Base-by-base conservation (phyloP, 2,888 invertebrate species). In the Nomada fabriciana region DNA sequence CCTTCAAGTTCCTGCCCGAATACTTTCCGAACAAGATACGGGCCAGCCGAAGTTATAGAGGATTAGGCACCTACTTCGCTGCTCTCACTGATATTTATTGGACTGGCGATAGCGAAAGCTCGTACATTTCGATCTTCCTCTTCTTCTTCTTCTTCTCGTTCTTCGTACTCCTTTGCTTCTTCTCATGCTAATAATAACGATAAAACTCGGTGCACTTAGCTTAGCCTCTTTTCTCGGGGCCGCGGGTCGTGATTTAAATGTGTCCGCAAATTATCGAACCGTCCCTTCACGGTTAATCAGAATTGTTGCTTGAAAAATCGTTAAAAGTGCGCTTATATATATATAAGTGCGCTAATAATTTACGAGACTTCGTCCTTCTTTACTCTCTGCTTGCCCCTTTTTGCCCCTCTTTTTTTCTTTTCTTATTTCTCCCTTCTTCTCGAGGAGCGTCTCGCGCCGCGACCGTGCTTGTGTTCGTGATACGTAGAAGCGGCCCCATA, bases 401-500 rank as follows among this genome's bases (percentile, higher is more conserved):
- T 23, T 25, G n/a, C 20, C 7, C 29, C 23, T 67, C 57, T 65
- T 57, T 18, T 61, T 74, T 55, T 42, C 70, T 23, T 23, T 18
- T 23, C 3, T 53, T 53, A 64, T 23, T 15, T 7, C 55, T 67
- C 11, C 25, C 20, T 52, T 23, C 43, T 20, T 36, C 53, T 18
- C 13, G 47, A 13, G 13, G 15, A 47, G 1, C 47, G 10, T 13
- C 47, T 25, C 73, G 18, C 55, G 47, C 47, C 61, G 43, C 20
- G 60, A 61, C 75, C 67, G 59, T 80, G 74, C 72, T 65, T 74
- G 59, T 59, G 68, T 71, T 64, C 74, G 80, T 29, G 76, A 83
- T 82, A 80, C 87, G 78, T 65, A 76, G 71, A 82, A 63, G 57
- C 79, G 84, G 84, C 75, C 86, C 77, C 83, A 84, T 87, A 86